Evolutionary conservation across 2,888 invertebrate genomes (phyloP).

Genomic region (Tenthredo distinguenda): DNA sequence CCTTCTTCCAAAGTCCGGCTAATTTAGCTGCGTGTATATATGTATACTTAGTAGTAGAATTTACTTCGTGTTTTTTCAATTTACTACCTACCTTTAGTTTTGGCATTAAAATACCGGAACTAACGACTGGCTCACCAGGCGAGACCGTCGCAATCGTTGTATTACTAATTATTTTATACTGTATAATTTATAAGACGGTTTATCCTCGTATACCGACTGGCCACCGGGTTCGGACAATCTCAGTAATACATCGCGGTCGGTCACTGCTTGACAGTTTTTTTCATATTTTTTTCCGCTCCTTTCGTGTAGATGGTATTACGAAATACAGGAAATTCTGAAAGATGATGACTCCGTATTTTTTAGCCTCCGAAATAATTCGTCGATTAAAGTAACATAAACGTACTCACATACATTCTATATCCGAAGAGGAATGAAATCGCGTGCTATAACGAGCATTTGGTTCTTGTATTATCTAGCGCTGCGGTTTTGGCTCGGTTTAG

Average conservation of each 20-base stretch:
- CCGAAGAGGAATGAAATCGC: neutral
- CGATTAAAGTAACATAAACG: neutral
- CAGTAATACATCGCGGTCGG: neutral
- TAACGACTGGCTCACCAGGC: constrained; percentile 6
- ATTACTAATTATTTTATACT: constrained; percentile 29
- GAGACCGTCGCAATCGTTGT: neutral
- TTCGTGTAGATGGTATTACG: neutral
- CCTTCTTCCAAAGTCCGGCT: neutral
- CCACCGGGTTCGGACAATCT: neutral
- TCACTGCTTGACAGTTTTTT: neutral
- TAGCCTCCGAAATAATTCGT: neutral
- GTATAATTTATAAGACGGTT: neutral
- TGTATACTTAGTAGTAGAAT: neutral
- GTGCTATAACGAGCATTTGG: constrained; percentile 19
- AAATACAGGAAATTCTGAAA: neutral
- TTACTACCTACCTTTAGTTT: neutral
- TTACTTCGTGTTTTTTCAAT: neutral
- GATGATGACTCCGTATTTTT: neutral
- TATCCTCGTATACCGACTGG: neutral
- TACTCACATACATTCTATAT: neutral
- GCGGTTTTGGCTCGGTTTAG: neutral
- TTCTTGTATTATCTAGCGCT: neutral
- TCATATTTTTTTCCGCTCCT: too few relatives aligned
- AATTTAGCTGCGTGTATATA: neutral
- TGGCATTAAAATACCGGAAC: constrained; percentile 20